Percentiles rank a stretch among this genome's conserved stretches.
Evolutionary conservation across 1,140 invertebrate genomes (phyloP).

Genomic region (Heliconius hermathena): DNA sequence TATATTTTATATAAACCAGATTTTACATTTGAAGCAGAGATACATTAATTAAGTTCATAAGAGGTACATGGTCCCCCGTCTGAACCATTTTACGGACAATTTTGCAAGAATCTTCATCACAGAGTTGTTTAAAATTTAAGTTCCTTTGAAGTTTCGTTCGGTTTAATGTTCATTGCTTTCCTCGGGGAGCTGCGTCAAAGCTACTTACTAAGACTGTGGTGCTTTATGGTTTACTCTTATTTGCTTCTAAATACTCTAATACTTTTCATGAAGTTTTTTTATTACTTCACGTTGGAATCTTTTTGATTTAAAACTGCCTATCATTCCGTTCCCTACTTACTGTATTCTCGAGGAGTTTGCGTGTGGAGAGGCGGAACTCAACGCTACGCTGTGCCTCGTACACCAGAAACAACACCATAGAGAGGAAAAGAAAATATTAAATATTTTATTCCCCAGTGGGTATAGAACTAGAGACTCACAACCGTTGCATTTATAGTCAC

Average conservation of each 20-base stretch:
- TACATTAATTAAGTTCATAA: constrained; percentile 44
- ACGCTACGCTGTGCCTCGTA: too few relatives aligned
- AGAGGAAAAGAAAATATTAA: too few relatives aligned
- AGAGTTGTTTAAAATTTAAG: constrained; percentile 45
- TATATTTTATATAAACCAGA: constrained; percentile 29
- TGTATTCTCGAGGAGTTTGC: too few relatives aligned
- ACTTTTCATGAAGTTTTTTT: background rate
- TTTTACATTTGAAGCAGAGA: constrained; percentile 34
- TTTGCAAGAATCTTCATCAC: constrained; percentile 42
- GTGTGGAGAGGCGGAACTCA: too few relatives aligned
- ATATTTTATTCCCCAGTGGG: too few relatives aligned
- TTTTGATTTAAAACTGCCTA: too few relatives aligned
- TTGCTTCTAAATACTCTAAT: constrained; percentile 39
- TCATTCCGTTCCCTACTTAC: too few relatives aligned
- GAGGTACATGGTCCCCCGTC: constrained; percentile 38
- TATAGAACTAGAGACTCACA: too few relatives aligned
- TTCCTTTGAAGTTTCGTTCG: constrained; percentile 47
- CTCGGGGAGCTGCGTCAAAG: constrained; percentile 43
- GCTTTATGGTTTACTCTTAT: constrained; percentile 46
- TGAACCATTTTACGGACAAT: constrained; percentile 41
- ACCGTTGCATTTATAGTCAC: too few relatives aligned
- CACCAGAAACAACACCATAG: too few relatives aligned
- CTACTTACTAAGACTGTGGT: constrained; percentile 43
- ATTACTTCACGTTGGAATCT: background rate
- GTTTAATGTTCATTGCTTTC: constrained; percentile 47